Conservation (phyloP, 2,797 vertebrate genomes). For the Astyanax mexicanus region DNA sequence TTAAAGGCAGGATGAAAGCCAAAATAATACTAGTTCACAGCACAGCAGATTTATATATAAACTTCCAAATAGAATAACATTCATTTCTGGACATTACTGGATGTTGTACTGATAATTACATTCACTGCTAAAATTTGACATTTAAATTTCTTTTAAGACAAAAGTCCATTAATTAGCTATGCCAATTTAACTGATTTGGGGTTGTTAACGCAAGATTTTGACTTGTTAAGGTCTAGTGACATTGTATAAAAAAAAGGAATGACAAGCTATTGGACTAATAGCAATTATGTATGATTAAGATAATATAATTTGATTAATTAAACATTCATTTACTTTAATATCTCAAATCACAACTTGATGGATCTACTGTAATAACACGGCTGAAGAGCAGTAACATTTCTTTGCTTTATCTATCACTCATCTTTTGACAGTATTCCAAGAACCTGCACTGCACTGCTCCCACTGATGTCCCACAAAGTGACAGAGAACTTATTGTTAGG, state of each 20-base stretch:
- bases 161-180: slow-evolving; percentile 26
- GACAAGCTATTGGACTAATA: background rate
- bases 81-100: no score
- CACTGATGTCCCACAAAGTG: slow-evolving; percentile 58
- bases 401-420: slow-evolving; percentile 12
- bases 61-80: no score
- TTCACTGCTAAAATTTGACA: slow-evolving; percentile 37
- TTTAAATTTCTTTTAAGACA: slow-evolving; percentile 40
- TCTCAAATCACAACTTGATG: background rate
- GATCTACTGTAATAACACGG: background rate
- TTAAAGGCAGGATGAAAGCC: background rate
- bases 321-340: background rate
- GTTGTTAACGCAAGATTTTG: slow-evolving; percentile 30
- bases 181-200: slow-evolving; percentile 23
- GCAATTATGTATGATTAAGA: slow-evolving; percentile 8
- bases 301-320: slow-evolving; percentile 15
- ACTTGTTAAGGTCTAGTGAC: slow-evolving; percentile 24
- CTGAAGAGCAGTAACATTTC: background rate
- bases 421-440: slow-evolving; percentile 21
- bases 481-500: slow-evolving; percentile 80
- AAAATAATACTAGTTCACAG: background rate
- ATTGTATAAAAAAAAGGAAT: slow-evolving; percentile 7
- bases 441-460: slow-evolving; percentile 4
- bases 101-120: background rate
- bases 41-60: no score